Evolutionary conservation across 2,888 invertebrate species (phyloP), one percentile per base, ranked within the genome.

Genomic region (Neria commutata): DNA sequence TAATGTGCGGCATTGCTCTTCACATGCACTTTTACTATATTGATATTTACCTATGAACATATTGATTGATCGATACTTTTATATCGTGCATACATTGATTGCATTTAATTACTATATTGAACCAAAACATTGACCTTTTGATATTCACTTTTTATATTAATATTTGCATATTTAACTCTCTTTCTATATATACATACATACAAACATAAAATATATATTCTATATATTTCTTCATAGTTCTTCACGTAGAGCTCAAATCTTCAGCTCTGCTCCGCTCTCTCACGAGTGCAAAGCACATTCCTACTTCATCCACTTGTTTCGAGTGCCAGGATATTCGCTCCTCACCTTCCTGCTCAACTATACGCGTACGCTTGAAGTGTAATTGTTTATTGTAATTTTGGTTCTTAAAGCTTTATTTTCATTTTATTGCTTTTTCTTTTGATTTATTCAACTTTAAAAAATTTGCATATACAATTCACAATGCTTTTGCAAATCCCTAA

Each of bases 391-490:
- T 52, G 21, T 5, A 19, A 2, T 53, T 40, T 21, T 16, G 24
- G 4, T 40, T 37, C 23, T 26, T 24, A 8, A 10, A 24, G 16
- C 21, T 21, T 19, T 21, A 25, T 25, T 42, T 24, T 10, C 14
- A 33, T 16, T 14, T 51, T 21, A 14, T 53, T 23, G 6, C 26
- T 58, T 42, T 29, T 46, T 24, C 37, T 59, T 54, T 51, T 33
- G 1, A 1, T 50, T 52, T 51, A 51, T 58, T 58, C 33, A 23
- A 52, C 26, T 48, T 56, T 17, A 49, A 24, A 42, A 45, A 51
- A 37, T 37, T 37, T 53, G 45, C 47, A 52, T 48, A 57, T 45
- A 14, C n/a, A n/a, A n/a, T n/a, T n/a, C n/a, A n/a, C n/a, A n/a
- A n/a, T n/a, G n/a, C n/a, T n/a, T n/a, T n/a, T n/a, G n/a, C n/a